Conservation (phyloP, 2,113 vertebrate species). For the Cisticola juncidis region DNA sequence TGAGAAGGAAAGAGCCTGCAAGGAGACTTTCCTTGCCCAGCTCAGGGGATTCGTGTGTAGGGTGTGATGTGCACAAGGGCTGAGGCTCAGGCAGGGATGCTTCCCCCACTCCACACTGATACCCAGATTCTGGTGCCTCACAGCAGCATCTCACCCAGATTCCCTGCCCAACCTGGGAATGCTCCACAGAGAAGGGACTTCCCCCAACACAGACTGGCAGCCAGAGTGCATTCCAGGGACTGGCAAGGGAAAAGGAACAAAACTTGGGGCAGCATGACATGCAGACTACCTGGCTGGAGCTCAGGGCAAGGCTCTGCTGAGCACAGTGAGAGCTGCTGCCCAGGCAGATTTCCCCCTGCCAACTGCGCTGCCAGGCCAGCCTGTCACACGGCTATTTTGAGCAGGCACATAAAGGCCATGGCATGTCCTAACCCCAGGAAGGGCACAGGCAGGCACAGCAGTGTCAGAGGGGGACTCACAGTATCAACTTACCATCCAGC, state of each 20-base stretch:
- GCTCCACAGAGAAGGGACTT: neutral
- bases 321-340: neutral
- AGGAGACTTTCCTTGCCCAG: neutral
- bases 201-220: neutral
- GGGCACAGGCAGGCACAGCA: neutral
- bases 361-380: neutral
- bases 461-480: neutral
- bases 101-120: fast-evolving
- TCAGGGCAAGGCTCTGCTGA: neutral
- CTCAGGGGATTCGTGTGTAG: neutral
- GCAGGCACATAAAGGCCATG: slow-evolving; percentile 33
- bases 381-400: neutral
- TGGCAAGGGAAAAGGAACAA: neutral
- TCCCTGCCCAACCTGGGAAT: neutral
- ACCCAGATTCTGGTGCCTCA: neutral
- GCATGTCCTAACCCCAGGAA: neutral
- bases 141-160: neutral
- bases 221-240: neutral
- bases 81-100: neutral
- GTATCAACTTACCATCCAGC: slow-evolving; percentile 89
- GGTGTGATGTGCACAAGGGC: fast-evolving
- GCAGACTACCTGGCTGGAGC: neutral
- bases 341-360: neutral
- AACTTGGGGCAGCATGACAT: neutral
- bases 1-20: fast-evolving